Base-by-base conservation (phyloP, 2,888 invertebrate species). In the Xanthia togata region DNA sequence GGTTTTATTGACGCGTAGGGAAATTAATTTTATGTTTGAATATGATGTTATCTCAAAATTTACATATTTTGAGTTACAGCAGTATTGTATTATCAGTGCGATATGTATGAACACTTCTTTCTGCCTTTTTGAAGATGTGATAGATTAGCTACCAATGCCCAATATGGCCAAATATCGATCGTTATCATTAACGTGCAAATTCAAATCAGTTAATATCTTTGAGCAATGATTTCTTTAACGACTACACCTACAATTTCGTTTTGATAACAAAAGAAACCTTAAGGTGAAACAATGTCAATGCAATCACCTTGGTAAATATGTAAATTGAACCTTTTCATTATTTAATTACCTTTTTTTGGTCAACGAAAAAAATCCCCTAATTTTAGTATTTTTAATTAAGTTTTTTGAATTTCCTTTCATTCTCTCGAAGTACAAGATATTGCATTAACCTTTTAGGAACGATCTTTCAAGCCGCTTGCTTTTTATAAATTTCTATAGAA, bases 211-310 rank as follows among this genome's bases (percentile, higher is more conserved):
- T 20, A 55, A 38, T 35, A 44, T 64, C n/a, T 60, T 55, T n/a
- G 57, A 35, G 26, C 23, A 81, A 64, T 82, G 47, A 44, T 35
- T 47, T 67, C n/a, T 55, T 70, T 71, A 71, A 69, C 67, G 62
- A 71, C 35, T 20, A 47, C 65, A 72, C 44, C 17, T 53, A 53
- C 57, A 60, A 31, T 69, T 81, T 69, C 59, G 65, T 76, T 70
- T 70, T 70, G 76, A 74, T 73, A 82, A 83, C 63, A 75, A 71
- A 75, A 82, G 55, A 79, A 73, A 75, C 55, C 41, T 44, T 70
- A 68, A 82, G 68, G 86, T 75, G 70, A 79, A 65, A 86, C 79
- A 84, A 84, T 79, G 80, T 71, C 86, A 86, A 86, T 79, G 74
- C 79, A 74, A 79, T 83, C 70, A 83, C 73, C 76, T 77, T 57